These are phyloP conservation scores for Todiramphus chloris DNA, from an alignment of 2,113 vertebrate genomes.

Conservation along the genomic window DNA sequence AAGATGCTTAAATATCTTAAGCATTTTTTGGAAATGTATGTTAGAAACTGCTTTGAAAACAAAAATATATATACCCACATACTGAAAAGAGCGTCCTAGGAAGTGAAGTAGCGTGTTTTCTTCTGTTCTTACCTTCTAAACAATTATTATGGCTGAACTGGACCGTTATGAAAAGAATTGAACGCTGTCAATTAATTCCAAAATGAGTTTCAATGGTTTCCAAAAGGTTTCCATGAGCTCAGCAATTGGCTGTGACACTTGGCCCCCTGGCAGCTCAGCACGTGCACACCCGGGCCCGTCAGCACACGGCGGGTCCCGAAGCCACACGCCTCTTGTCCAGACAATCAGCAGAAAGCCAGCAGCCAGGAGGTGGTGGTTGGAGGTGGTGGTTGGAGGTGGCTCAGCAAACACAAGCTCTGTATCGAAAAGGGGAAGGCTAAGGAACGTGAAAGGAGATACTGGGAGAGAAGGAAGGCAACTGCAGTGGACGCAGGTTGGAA, in stretches of 20 bases:
- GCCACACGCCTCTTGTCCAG: not conserved
- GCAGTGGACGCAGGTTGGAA: not conserved
- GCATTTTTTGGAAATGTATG: not conserved
- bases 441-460: not conserved
- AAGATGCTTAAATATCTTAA: not conserved
- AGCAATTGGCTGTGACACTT: not conserved
- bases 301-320: not conserved
- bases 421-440: not conserved
- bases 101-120: not conserved
- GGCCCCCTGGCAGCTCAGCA: not conserved
- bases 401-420: not conserved
- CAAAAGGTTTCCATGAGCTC: not conserved
- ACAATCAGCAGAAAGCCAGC: not conserved
- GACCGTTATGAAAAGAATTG: not conserved
- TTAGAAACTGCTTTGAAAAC: not conserved
- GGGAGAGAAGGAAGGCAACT: not conserved
- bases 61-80: not conserved
- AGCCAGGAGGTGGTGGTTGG: not conserved
- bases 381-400: not conserved
- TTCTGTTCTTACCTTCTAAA: not conserved
- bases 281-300: rapidly evolving
- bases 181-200: not conserved
- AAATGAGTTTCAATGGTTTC: not conserved
- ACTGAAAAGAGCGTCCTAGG: not conserved
- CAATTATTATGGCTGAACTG: not conserved